A percentile compares a stretch with the other conserved stretches of the same genome.
Conservation (phyloP, 2,797 vertebrate species). For the Anas flavirostris region DNA sequence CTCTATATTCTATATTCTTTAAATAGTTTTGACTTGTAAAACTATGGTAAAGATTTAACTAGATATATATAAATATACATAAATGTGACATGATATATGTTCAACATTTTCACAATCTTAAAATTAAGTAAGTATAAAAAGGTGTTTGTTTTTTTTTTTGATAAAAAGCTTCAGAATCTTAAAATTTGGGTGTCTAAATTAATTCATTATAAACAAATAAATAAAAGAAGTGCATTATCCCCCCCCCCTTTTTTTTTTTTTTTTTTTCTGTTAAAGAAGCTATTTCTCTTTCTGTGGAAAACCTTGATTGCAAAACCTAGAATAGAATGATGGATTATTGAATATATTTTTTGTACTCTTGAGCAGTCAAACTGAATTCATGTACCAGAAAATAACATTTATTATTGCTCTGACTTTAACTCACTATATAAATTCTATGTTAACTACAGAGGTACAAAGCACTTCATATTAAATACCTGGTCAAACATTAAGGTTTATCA, state of each 20-base stretch:
- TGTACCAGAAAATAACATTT: slow-evolving; percentile 6
- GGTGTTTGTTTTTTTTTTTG: no score
- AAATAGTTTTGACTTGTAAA: not conserved
- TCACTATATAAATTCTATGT: slow-evolving; percentile 33
- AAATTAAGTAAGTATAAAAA: not conserved
- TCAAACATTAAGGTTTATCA: not conserved
- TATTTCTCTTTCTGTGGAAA: not conserved
- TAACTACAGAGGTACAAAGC: not conserved
- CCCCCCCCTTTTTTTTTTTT: no score
- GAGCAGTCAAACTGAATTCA: not conserved
- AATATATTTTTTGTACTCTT: not conserved
- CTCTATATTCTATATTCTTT: not conserved
- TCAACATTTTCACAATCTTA: not conserved
- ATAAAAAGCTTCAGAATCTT: not conserved
- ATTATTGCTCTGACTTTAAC: slow-evolving; percentile 4
- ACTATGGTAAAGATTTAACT: not conserved
- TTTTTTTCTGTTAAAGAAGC: not conserved
- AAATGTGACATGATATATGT: not conserved
- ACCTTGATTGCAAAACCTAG: not conserved
- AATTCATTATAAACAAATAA: not conserved
- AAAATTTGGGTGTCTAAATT: not conserved
- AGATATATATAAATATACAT: not conserved
- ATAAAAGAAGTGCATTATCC: not conserved
- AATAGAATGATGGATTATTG: not conserved
- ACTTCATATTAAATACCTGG: not conserved